Percentiles rank a stretch among this genome's conserved stretches.
Conservation (phyloP, 2,888 invertebrate species). For the Phanerotoma sp. region DNA sequence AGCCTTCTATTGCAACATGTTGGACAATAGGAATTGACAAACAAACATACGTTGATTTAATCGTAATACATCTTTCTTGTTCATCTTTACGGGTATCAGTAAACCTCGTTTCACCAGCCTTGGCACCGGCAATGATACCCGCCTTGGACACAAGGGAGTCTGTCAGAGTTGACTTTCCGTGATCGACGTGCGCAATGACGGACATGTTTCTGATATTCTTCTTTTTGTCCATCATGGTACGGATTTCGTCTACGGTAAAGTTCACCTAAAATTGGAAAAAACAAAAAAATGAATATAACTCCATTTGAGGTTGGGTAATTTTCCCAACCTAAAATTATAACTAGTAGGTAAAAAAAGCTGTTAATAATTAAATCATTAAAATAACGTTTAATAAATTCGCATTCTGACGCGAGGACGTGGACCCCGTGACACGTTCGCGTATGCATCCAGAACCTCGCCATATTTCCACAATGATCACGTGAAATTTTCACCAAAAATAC, state of each 20-base stretch:
- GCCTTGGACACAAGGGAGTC: slow-evolving; percentile 99
- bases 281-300: neutral
- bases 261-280: slow-evolving; percentile 77
- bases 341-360: neutral
- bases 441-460: slow-evolving; percentile 31
- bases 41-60: slow-evolving; percentile 96
- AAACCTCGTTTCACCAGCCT: slow-evolving; percentile 98
- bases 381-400: slow-evolving; percentile 1
- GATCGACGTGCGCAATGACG: slow-evolving; percentile 99
- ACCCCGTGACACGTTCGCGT: slow-evolving; percentile 45
- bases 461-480: slow-evolving; percentile 35
- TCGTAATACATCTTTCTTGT: slow-evolving; percentile 99
- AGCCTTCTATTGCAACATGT: too few relatives aligned
- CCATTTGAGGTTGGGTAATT: slow-evolving; percentile 6
- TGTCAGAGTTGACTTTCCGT: slow-evolving; percentile 99
- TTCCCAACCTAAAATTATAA: slow-evolving; percentile 4
- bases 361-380: neutral
- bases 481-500: too few relatives aligned
- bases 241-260: slow-evolving; percentile 99
- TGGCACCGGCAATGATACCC: slow-evolving; percentile 98
- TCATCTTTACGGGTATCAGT: slow-evolving; percentile 99
- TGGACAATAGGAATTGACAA: slow-evolving; percentile 9
- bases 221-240: slow-evolving; percentile 99
- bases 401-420: slow-evolving; percentile 24
- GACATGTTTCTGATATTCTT: slow-evolving; percentile 99